A percentile compares a stretch with the other conserved stretches of the same genome.
Evolutionary conservation across 2,888 invertebrate species (phyloP).

Genomic region (Watsonalla cultraria): DNA sequence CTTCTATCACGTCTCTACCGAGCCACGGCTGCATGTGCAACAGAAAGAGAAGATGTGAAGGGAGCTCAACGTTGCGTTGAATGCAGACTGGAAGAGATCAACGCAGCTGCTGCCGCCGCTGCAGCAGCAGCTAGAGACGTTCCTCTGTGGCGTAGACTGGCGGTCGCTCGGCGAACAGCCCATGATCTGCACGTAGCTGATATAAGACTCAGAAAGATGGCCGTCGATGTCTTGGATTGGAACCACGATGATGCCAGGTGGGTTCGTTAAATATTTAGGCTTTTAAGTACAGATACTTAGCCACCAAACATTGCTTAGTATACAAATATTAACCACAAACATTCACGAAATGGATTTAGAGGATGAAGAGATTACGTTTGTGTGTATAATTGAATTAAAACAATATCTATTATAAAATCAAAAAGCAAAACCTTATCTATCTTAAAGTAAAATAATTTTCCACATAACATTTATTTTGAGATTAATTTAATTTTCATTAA

Average conservation of each 20-base stretch:
- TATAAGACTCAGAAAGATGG: slow-evolving; percentile 94
- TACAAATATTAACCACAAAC: too few relatives aligned
- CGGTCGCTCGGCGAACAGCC: slow-evolving; percentile 86
- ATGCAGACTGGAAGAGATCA: slow-evolving; percentile 95
- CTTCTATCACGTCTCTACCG: slow-evolving; percentile 93
- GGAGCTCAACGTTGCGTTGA: slow-evolving; percentile 96
- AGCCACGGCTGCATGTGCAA: slow-evolving; percentile 91
- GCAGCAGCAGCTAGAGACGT: slow-evolving; percentile 92
- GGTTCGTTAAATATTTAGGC: slow-evolving; percentile 3
- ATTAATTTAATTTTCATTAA: too few relatives aligned
- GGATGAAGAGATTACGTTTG: too few relatives aligned
- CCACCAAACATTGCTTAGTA: too few relatives aligned
- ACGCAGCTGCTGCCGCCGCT: slow-evolving; percentile 94
- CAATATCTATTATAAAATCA: too few relatives aligned
- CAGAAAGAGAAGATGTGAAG: slow-evolving; percentile 89
- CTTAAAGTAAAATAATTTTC: too few relatives aligned
- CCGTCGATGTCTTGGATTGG: slow-evolving; percentile 96
- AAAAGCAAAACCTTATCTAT: too few relatives aligned
- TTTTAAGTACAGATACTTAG: too few relatives aligned
- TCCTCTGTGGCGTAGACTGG: slow-evolving; percentile 93
- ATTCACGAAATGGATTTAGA: too few relatives aligned
- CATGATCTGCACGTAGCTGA: slow-evolving; percentile 93
- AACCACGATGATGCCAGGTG: slow-evolving; percentile 91
- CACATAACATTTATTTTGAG: too few relatives aligned
- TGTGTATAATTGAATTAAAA: too few relatives aligned